These are phyloP conservation scores for Caradrina kadenii DNA, from an alignment of 2,888 invertebrate species.

Conservation along the genomic window DNA sequence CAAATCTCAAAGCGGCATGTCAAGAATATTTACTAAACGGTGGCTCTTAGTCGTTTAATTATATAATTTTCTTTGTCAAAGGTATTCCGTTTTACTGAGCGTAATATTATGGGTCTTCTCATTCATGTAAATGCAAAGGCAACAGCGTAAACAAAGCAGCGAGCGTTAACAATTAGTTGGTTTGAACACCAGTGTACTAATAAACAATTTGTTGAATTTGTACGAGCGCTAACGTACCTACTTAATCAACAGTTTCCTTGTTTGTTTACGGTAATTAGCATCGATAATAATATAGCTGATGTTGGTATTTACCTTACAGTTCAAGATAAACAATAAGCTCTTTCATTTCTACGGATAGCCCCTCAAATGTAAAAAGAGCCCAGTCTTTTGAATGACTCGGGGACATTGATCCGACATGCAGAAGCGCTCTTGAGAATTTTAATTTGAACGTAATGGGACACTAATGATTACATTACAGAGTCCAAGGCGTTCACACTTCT, in stretches of 20 bases:
- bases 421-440: conserved; percentile 32
- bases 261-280: conserved; percentile 47
- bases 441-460: conserved; percentile 35
- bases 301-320: conserved; percentile 36
- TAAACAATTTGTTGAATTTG: conserved; percentile 51
- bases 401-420: conserved; percentile 33
- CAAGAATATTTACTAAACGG: conserved; percentile 37
- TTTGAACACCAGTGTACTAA: conserved; percentile 40
- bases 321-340: conserved; percentile 24
- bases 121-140: conserved; percentile 45
- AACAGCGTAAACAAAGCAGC: conserved; percentile 41
- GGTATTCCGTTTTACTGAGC: conserved; percentile 29
- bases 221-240: conserved; percentile 40
- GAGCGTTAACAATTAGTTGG: conserved; percentile 46
- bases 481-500: background rate
- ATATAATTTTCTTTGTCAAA: conserved; percentile 39
- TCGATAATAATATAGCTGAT: conserved; percentile 28
- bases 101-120: conserved; percentile 30
- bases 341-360: conserved; percentile 1
- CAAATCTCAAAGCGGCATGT: conserved; percentile 35
- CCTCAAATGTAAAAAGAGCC: conserved; percentile 12
- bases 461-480: conserved; percentile 31
- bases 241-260: conserved; percentile 54
- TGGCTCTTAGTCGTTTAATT: conserved; percentile 15
- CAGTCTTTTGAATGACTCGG: conserved; percentile 16